Evolutionary conservation across 2,888 invertebrate genomes (phyloP).

Genomic region (Thalpophila matura): DNA sequence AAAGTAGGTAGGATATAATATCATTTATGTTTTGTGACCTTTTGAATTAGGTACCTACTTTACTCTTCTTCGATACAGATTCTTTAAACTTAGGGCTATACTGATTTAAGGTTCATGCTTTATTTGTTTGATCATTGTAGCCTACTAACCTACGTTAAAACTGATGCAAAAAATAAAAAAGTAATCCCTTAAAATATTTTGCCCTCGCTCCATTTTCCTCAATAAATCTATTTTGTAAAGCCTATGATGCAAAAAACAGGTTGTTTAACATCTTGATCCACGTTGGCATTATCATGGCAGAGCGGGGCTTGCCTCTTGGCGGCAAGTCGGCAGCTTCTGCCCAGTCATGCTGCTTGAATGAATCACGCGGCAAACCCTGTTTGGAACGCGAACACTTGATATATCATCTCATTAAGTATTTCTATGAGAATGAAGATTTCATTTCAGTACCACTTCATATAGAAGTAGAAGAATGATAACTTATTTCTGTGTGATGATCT

Average conservation of each 20-base stretch:
- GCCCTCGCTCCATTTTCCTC: conserved; percentile 23
- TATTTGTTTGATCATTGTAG: too few species aligned
- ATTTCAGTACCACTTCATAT: background rate
- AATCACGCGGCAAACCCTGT: conserved; percentile 51
- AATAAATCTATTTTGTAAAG: conserved; percentile 61
- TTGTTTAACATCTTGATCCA: conserved; percentile 84
- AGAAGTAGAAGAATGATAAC: background rate
- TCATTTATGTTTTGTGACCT: conserved; percentile 21
- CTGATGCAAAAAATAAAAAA: background rate
- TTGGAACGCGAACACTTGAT: conserved; percentile 25
- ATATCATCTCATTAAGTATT: conserved; percentile 34
- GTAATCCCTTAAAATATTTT: background rate
- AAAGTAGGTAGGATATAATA: conserved; percentile 39
- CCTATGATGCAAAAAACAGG: conserved; percentile 72
- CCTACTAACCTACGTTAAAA: background rate
- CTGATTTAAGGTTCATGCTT: too few species aligned
- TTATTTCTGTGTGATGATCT: background rate
- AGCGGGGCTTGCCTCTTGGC: conserved; percentile 74
- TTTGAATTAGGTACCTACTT: conserved; percentile 18
- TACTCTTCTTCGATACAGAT: too few species aligned
- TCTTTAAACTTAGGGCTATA: background rate
- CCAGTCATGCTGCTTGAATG: conserved; percentile 78
- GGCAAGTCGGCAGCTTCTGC: conserved; percentile 70
- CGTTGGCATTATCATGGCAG: conserved; percentile 66
- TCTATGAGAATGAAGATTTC: conserved; percentile 1